These are phyloP conservation scores for Drosophila leonis DNA, from an alignment of 2,888 invertebrate genomes.

Conservation along the genomic window DNA sequence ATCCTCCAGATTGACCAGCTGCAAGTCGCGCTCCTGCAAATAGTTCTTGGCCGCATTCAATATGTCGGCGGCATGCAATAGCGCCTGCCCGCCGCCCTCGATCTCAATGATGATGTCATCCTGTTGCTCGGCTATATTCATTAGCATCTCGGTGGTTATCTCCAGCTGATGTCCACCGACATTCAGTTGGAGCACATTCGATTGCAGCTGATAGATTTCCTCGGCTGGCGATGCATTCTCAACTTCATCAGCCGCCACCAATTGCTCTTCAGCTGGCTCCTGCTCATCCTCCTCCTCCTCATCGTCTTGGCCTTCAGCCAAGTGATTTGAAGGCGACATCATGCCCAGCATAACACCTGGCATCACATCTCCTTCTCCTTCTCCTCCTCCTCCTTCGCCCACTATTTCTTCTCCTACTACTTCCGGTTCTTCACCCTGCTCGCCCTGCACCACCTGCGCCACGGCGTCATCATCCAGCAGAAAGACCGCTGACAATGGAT, in stretches of 20 bases:
- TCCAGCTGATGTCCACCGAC: constrained; percentile 61
- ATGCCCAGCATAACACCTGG: constrained; percentile 33
- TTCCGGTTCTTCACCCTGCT: neutral
- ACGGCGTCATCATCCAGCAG: constrained; percentile 54
- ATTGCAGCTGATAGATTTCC: constrained; percentile 37
- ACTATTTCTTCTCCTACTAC: neutral
- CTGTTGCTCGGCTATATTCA: constrained; percentile 62
- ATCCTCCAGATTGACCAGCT: constrained; percentile 85
- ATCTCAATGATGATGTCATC: constrained; percentile 53
- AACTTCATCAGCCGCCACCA: neutral
- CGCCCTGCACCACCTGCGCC: constrained; percentile 50
- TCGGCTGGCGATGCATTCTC: constrained; percentile 1
- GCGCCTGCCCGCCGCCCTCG: constrained; percentile 29
- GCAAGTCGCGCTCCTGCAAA: constrained; percentile 64
- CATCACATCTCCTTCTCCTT: neutral
- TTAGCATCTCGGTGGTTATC: constrained; percentile 49
- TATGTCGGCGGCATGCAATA: constrained; percentile 54
- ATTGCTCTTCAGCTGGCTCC: neutral
- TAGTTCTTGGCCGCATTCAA: constrained; percentile 81
- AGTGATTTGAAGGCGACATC: constrained; percentile 40
- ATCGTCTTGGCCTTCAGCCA: constrained; percentile 4
- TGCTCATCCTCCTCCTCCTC: constrained; percentile 10
- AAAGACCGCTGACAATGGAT: constrained; percentile 61
- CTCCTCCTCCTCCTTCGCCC: neutral
- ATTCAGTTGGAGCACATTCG: constrained; percentile 50